Evolutionary conservation across 2,113 vertebrate genomes (phyloP), one percentile per base, ranked within the genome.

Genomic region (Melanocharis versteri): DNA sequence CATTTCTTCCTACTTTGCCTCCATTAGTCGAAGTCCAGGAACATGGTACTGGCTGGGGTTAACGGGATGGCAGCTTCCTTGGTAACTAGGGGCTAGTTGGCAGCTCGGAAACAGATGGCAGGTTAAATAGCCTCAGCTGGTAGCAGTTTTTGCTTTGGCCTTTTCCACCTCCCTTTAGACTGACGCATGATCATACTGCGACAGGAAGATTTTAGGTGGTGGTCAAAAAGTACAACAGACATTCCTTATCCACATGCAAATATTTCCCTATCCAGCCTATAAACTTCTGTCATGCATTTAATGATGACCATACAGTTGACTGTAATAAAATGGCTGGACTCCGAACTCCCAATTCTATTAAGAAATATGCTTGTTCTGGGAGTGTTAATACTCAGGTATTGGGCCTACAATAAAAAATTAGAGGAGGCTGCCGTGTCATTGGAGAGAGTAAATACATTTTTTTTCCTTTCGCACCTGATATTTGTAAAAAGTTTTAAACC

Each of bases 51-150:
- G 1, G 0, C 60, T n/a, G 64, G 95, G 90, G 85, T 93, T 96
- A 95, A 94, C 24, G 15, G 83, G 51, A 76, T 72, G 61, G 71
- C 77, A 90, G 79, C 42, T 87, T 92, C 58, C 60, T 75, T 4
- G 1, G 44, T 95, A 96, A 95, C 93, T 64, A 45, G 61, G 86
- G 85, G 92, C 75, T 90, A 57, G 56, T 23, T 7, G 7, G 56
- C 73, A 50, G 53, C 51, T 94, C 18, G 9, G 71, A 93, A 95
- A 85, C 91, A 97, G 94, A 95, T 96, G 90, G 89, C 27, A 90
- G 90, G 93, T 96, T 96, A 97, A 96, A 96, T 6, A 89, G 90
- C 76, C 93, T 96, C 96, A 96, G 95, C 94, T 96, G 96, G 92
- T 62, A 94, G 60, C 60, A 90, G 28, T 83, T 95, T 89, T 71